phyloP scores from a whole-genome alignment of 2,797 vertebrate species.

The Myotis pilosus region DNA sequence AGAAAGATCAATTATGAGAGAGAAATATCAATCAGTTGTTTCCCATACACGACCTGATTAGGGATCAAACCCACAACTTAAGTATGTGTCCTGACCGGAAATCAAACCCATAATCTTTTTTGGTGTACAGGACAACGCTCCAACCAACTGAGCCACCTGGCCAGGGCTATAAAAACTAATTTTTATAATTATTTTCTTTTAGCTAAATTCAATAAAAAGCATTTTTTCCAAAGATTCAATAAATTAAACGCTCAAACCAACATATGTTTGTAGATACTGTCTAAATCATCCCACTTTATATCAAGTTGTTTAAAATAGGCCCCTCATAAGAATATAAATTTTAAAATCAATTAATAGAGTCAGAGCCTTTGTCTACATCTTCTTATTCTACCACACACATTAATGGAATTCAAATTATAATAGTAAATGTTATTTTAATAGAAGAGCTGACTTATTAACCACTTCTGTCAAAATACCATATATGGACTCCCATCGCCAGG shows the following conservation, averaged over 20 bases:
- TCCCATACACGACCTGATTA: neutral
- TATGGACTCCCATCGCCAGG: conserved; percentile 8
- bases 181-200: neutral
- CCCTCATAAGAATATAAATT: conserved; percentile 47
- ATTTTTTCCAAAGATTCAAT: neutral
- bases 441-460: conserved; percentile 56
- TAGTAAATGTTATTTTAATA: conserved; percentile 65
- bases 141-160: neutral
- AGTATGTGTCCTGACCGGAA: neutral
- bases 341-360: conserved; percentile 38
- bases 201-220: conserved; percentile 22
- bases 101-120: neutral
- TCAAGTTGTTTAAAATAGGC: conserved; percentile 51
- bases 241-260: conserved; percentile 44
- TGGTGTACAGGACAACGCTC: neutral
- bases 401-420: conserved; percentile 55
- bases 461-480: conserved; percentile 58
- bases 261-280: conserved; percentile 36
- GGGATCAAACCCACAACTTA: too few species aligned
- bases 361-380: conserved; percentile 46
- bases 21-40: neutral
- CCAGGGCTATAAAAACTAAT: conserved; percentile 27
- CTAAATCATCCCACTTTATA: conserved; percentile 38
- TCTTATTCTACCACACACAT: conserved; percentile 51
- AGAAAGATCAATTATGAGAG: neutral